These are phyloP conservation scores for Melolontha melolontha DNA, from an alignment of 2,888 invertebrate genomes.

Conservation along the genomic window DNA sequence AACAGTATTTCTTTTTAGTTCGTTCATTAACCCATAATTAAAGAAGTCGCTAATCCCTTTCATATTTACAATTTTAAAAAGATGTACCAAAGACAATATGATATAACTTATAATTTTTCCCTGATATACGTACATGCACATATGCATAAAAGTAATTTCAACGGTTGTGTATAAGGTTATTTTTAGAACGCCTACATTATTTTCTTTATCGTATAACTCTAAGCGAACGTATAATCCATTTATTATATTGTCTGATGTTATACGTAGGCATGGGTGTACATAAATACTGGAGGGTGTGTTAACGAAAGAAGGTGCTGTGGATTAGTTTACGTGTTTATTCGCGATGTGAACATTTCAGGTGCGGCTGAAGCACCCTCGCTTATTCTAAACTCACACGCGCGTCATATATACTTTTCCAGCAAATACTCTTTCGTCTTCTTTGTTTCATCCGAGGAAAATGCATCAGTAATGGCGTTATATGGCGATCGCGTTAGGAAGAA, in stretches of 20 bases:
- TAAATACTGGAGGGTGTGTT: constrained; percentile 29
- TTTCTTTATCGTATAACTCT: constrained; percentile 27
- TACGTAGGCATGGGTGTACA: constrained; percentile 19
- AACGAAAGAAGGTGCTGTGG: constrained; percentile 33
- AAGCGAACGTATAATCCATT: constrained; percentile 34
- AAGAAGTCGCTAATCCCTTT: no score
- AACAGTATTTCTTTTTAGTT: no score
- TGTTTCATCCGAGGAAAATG: constrained; percentile 4
- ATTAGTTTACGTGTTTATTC: constrained; percentile 35
- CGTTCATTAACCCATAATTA: no score
- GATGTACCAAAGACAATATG: no score
- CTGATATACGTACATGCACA: no score
- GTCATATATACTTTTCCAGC: constrained; percentile 15
- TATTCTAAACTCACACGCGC: neutral
- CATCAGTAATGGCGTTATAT: neutral
- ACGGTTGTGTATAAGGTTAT: constrained; percentile 19
- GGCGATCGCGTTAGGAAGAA: constrained; percentile 6
- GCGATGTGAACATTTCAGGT: constrained; percentile 29
- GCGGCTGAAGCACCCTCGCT: constrained; percentile 19
- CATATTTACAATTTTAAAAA: no score
- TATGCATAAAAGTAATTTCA: neutral
- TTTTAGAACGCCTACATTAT: constrained; percentile 30
- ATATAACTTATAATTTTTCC: no score
- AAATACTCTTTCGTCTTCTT: constrained; percentile 7
- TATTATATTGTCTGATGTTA: constrained; percentile 33